These are phyloP conservation scores for Malaclemys terrapin DNA, from an alignment of 2,113 vertebrate genomes.

Conservation along the genomic window DNA sequence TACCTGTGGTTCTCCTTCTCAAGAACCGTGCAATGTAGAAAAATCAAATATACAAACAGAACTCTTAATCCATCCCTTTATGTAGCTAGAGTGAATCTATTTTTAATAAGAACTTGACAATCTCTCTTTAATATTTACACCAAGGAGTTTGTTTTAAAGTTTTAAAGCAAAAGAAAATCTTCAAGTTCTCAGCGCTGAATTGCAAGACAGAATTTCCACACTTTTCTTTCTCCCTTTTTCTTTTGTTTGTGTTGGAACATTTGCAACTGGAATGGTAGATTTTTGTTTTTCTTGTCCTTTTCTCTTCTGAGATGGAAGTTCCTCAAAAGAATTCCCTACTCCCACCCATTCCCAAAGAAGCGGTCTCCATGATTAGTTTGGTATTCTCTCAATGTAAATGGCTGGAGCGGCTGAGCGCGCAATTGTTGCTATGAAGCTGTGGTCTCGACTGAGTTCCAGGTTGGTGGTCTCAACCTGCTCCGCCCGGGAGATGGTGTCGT, in stretches of 20 bases:
- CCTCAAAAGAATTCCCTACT: background rate
- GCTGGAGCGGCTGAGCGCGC: conserved; percentile 83
- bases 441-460: conserved; percentile 82
- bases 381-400: conserved; percentile 87
- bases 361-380: conserved; percentile 63
- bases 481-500: conserved; percentile 71
- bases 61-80: conserved; percentile 79
- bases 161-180: conserved; percentile 79
- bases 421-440: conserved; percentile 85
- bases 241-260: background rate
- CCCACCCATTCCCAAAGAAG: background rate
- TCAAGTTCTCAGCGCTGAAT: conserved; percentile 50
- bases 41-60: conserved; percentile 89
- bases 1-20: conserved; percentile 80
- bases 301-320: conserved; percentile 10
- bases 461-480: conserved; percentile 71
- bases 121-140: conserved; percentile 82
- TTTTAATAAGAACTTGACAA: conserved; percentile 80
- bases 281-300: background rate
- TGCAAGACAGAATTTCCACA: background rate
- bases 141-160: conserved; percentile 69
- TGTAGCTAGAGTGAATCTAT: conserved; percentile 82
- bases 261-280: background rate
- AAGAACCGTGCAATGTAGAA: conserved; percentile 86
- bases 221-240: background rate